phyloP scores from a whole-genome alignment of 2,888 invertebrate genomes.

The Lasioglossum lativentre region DNA sequence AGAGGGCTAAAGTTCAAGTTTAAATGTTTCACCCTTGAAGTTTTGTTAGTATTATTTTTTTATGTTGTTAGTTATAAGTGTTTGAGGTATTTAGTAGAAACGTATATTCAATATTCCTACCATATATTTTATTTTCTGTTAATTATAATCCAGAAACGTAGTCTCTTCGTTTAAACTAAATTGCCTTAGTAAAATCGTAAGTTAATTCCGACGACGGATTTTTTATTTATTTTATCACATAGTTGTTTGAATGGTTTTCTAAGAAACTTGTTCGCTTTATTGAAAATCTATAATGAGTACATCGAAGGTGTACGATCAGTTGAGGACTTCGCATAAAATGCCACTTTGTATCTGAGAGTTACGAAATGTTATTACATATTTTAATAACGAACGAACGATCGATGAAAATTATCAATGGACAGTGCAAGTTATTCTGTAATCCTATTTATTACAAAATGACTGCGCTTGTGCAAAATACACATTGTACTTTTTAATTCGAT shows the following conservation, averaged over 20 bases:
- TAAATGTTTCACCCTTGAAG: constrained; percentile 37
- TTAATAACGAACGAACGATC: background rate
- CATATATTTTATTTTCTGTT: constrained; percentile 32
- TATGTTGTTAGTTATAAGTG: constrained; percentile 40
- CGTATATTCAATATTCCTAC: constrained; percentile 20
- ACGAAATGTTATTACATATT: constrained; percentile 34
- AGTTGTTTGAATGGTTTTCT: constrained; percentile 50
- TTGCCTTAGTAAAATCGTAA: constrained; percentile 73
- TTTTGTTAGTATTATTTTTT: constrained; percentile 43
- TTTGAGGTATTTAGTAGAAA: constrained; percentile 32
- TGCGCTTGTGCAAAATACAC: background rate
- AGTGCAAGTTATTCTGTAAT: background rate
- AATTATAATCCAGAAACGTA: constrained; percentile 20
- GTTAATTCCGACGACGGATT: constrained; percentile 40
- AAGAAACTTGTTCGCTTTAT: constrained; percentile 70
- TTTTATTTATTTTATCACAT: constrained; percentile 60
- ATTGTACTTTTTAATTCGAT: constrained; percentile 27
- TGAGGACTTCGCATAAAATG: constrained; percentile 39
- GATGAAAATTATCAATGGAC: background rate
- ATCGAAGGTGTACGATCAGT: constrained; percentile 57
- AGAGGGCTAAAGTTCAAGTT: constrained; percentile 34
- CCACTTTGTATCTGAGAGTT: constrained; percentile 70
- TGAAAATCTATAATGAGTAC: constrained; percentile 63
- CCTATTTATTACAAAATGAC: constrained; percentile 8
- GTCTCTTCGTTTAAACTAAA: constrained; percentile 62